These are phyloP conservation scores for Monodelphis domestica DNA, from an alignment of 2,797 vertebrate genomes.

Conservation along the genomic window DNA sequence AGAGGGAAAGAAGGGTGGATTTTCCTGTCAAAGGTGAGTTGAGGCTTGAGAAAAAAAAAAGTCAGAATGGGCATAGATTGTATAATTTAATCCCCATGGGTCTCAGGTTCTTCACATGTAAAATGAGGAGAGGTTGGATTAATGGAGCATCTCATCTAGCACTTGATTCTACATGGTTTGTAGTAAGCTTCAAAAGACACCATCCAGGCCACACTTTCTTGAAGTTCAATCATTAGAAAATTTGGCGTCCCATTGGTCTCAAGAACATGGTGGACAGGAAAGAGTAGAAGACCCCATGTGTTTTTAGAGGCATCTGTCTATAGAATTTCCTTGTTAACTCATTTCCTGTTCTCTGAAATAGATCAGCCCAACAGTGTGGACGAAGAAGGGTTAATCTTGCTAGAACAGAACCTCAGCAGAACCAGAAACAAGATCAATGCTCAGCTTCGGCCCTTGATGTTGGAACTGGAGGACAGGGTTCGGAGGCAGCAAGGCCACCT, in stretches of 20 bases:
- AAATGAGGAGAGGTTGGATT: background rate
- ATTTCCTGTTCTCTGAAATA: conserved; percentile 76
- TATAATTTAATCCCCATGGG: background rate
- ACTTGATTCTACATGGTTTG: background rate
- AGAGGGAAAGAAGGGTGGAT: background rate
- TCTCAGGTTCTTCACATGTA: background rate
- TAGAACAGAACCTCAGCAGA: conserved; percentile 86
- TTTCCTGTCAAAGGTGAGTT: background rate
- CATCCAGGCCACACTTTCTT: background rate
- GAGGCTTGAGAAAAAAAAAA: background rate
- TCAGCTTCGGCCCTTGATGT: conserved; percentile 86
- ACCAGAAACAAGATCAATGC: conserved; percentile 83
- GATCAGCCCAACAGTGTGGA: conserved; percentile 86
- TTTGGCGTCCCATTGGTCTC: background rate
- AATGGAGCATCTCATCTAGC: background rate
- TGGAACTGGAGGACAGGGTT: conserved; percentile 85
- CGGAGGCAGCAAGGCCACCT: conserved; percentile 82
- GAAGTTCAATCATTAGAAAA: background rate
- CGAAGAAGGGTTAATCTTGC: conserved; percentile 81
- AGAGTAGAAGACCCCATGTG: background rate
- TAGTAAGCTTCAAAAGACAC: background rate
- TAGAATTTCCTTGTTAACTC: conserved; percentile 4
- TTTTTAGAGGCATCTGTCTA: conserved; percentile 3
- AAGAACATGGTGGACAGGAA: background rate
- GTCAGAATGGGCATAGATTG: background rate